Evolutionary conservation across 2,888 invertebrate genomes (phyloP), one percentile per base, ranked within the genome.

Genomic region (Schrankia costaestrigalis): DNA sequence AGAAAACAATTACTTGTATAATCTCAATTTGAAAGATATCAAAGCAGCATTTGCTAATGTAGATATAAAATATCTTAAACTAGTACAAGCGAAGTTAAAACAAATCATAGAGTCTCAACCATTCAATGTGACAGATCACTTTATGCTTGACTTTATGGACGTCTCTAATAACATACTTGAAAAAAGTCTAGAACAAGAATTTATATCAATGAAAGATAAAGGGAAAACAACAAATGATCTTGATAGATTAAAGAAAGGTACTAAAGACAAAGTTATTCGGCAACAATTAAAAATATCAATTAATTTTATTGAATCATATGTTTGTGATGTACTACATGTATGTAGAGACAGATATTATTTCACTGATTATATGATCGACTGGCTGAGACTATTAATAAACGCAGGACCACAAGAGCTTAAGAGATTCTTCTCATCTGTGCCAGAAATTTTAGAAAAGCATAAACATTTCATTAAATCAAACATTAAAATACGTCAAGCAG

Each of bases 261-360:
- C n/a, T n/a, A 69, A 57, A 31, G 56, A 71, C 13, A 77, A 64
- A 35, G 63, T 76, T 26, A 28, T 64, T 11, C 59, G 69, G 30
- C 71, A 71, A 30, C 71, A 76, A 48, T 41, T 44, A 6, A 76
- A 75, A 61, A 62, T 64, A n/a, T 53, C 63, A 2, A 38, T 41
- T 0, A 59, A 66, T 23, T 33, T 40, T 7, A 49, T 77, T 9
- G 63, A 69, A 46, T 51, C 43, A 9, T 42, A 56, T 3, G 44
- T 76, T 17, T 77, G 77, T 26, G 45, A 56, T 9, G 46, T 37
- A n/a, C 39, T 73, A 21, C 49, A 56, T 1, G 25, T 77, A 9
- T 77, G 76, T 26, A 57, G 58, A 31, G 62, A 69, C 15, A 62
- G 62, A 30, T 49, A 42, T 9, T 41, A 47, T 8, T 76, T 67